Base-by-base conservation (phyloP, 1,140 invertebrate genomes). In the Daktulosphaira vitifoliae region DNA sequence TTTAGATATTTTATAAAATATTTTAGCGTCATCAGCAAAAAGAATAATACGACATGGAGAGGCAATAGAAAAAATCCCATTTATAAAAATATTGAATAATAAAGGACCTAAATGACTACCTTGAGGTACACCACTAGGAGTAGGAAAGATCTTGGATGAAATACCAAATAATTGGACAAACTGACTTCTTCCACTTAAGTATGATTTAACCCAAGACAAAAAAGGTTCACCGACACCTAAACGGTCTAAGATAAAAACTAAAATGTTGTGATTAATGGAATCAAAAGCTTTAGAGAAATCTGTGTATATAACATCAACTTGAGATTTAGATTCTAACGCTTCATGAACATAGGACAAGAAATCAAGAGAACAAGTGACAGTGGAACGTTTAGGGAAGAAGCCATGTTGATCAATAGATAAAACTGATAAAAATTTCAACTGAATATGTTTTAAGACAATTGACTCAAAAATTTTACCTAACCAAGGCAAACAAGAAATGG, bases 251-350 rank as follows among this genome's bases (percentile, higher is more conserved):
- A 48, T 11, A 8, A 20, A 39, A 39, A 33, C n/a, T 18, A 59
- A n/a, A n/a, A 42, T 38, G 3, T 18, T 16, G 2, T 37, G 25
- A 23, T 38, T 68, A 51, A 72, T 59, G 38, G 65, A 68, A 48
- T 72, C 70, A 50, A 71, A 71, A 2, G 67, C 68, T 53, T 71
- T 71, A 18, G 66, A 66, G 49, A 72, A 74, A 64, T 73, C 72
- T 2, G 68, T 70, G 18, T 71, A 69, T 20, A 69, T 69, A n/a
- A 65, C 52, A 52, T 71, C 70, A 13, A 71, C 65, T 42, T 72
- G 69, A 20, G 23, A 15, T 23, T 68, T 66, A 23, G 16, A 25
- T 26, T 38, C 62, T 1, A 70, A 2, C 3, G 20, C 13, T 7
- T 48, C 3, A 3, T 20, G 20, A 22, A 48, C 22, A 23, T 20